Percentiles rank a stretch among this genome's conserved stretches.
Conservation (phyloP, 2,797 vertebrate species). For the Danio kyathit region DNA sequence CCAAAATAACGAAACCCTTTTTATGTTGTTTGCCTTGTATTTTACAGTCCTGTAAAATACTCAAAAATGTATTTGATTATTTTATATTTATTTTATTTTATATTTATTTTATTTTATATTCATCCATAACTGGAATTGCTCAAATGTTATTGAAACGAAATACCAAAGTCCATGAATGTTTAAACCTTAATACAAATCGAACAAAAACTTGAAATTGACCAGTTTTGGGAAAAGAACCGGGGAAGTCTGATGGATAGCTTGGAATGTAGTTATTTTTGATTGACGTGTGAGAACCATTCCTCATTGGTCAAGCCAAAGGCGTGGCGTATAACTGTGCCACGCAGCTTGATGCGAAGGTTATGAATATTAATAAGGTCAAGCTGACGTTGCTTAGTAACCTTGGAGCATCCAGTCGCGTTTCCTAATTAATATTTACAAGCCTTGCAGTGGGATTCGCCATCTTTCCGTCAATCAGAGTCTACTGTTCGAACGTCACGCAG, state of each 20-base stretch:
- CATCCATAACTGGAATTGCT: too few species aligned
- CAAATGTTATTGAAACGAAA: too few species aligned
- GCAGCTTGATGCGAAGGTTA: neutral
- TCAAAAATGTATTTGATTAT: too few species aligned
- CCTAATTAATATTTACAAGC: constrained; percentile 33
- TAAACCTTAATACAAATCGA: neutral
- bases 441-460: constrained; percentile 3
- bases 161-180: too few species aligned
- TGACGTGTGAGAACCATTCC: neutral
- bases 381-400: constrained; percentile 30
- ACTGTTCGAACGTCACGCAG: neutral
- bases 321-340: constrained; percentile 23
- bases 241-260: neutral
- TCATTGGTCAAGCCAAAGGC: constrained; percentile 7
- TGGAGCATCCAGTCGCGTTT: constrained; percentile 10
- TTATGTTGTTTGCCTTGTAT: too few species aligned
- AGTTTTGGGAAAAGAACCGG: neutral
- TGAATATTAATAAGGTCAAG: constrained; percentile 5
- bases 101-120: too few species aligned
- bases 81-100: too few species aligned
- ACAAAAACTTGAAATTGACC: neutral
- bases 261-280: neutral
- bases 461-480: constrained; percentile 5
- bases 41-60: too few species aligned
- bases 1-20: too few species aligned